These are phyloP conservation scores for Argopecten irradians DNA, from an alignment of 1,140 invertebrate genomes.

Conservation along the genomic window DNA sequence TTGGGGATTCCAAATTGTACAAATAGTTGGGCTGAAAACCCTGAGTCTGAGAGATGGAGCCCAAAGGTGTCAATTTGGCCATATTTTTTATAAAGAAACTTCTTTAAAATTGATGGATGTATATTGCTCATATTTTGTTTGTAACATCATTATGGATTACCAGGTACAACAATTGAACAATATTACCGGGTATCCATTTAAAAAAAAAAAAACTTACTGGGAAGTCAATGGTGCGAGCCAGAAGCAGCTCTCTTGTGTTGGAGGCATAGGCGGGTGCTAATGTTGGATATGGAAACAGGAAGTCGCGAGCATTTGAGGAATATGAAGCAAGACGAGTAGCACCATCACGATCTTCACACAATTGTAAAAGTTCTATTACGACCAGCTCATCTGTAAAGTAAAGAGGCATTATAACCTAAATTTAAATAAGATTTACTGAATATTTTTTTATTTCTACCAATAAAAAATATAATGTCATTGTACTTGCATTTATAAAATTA, in stretches of 20 bases:
- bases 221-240: constrained; percentile 70
- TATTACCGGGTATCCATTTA: background rate
- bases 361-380: constrained; percentile 72
- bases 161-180: no score
- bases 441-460: no score
- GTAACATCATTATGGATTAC: background rate
- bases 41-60: no score
- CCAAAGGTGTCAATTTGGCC: no score
- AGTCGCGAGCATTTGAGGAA: constrained; percentile 71
- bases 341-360: constrained; percentile 67
- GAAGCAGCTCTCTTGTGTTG: constrained; percentile 67
- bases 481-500: background rate
- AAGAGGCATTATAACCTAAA: constrained; percentile 28
- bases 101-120: background rate
- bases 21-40: no score
- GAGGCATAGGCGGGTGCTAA: constrained; percentile 68
- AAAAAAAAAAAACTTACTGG: constrained; percentile 65
- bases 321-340: constrained; percentile 69
- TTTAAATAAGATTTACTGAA: no score
- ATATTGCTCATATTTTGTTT: background rate
- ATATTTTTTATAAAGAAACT: background rate
- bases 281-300: constrained; percentile 72
- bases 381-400: constrained; percentile 71
- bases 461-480: background rate
- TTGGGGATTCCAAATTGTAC: no score